A percentile compares a stretch with the other conserved stretches of the same genome.
phyloP scores from a whole-genome alignment of 2,113 vertebrate genomes.

The Gymnocephalus cernua region DNA sequence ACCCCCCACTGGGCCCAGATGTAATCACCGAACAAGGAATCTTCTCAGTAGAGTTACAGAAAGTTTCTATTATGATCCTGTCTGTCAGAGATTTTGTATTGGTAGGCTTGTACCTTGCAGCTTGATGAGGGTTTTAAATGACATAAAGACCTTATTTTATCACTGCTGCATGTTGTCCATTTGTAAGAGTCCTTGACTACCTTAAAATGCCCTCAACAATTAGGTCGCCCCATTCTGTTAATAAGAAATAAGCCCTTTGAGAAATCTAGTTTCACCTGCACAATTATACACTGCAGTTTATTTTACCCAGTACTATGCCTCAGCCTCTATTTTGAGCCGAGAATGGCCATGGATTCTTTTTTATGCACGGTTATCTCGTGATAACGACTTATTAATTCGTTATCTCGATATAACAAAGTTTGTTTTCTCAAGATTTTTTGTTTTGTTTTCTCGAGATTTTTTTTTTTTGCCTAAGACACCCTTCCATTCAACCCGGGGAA shows the following conservation, averaged over 20 bases:
- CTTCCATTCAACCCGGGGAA: too few species aligned
- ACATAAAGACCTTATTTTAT: background rate
- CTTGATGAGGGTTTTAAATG: background rate
- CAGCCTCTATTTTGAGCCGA: conserved; percentile 18
- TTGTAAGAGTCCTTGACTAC: background rate
- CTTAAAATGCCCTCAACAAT: background rate
- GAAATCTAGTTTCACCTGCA: background rate
- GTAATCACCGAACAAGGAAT: background rate
- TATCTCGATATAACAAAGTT: too few species aligned
- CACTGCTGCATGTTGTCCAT: background rate
- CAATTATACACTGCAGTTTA: background rate
- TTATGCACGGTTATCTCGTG: too few species aligned
- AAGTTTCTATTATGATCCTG: too few species aligned
- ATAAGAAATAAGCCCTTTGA: background rate
- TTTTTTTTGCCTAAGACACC: too few species aligned
- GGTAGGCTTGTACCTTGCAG: background rate
- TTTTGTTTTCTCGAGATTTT: too few species aligned
- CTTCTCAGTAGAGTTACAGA: background rate
- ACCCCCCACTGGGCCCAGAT: background rate
- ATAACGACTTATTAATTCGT: too few species aligned
- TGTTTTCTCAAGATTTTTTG: too few species aligned
- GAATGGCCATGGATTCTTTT: too few species aligned
- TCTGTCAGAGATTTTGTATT: background rate
- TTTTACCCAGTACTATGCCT: background rate
- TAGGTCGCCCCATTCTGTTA: background rate